Evolutionary conservation across 2,888 invertebrate genomes (phyloP), one percentile per base, ranked within the genome.

Genomic region (Sycophila texana): DNA sequence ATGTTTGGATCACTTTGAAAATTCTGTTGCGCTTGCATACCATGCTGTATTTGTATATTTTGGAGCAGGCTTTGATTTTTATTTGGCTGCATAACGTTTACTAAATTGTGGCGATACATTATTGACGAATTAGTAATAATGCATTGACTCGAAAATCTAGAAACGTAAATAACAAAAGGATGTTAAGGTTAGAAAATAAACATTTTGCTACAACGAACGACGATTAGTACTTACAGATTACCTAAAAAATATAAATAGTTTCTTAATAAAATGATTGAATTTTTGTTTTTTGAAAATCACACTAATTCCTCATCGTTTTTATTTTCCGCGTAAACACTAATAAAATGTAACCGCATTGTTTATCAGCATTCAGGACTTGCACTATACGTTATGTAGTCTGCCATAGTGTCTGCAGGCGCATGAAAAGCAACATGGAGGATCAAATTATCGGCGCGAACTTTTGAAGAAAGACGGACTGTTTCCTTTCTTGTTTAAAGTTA

Each of bases 21-120:
- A n/a, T 47, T 39, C 63, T 18, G 39, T 18, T 5, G 63, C 14
- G 26, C 13, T 61, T 61, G 61, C 51, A 51, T 51, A 1, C 3
- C 14, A 14, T 51, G 51, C 4, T 51, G 51, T 2, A n/a, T 16
- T 53, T 53, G 53, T 4, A 16, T 3, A n/a, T 51, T 30, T 14
- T 61, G 61, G n/a, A 49, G 71, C 22, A 49, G 2, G 39, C 12
- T n/a, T 18, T 30, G 26, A 18, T n/a, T 13, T 30, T 55, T 22
- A 12, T 26, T 53, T 53, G 53, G 26, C 16, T 63, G 30, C n/a
- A 26, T 57, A 13, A 65, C 51, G 16, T 74, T 74, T 22, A 74
- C 65, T 22, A 74, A 65, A 65, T 74, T 65, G 12, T 74, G 51
- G 2, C 57, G 74, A 47, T 47, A 65, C 74, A 74, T 74, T 39